Percentiles rank a stretch among this genome's conserved stretches.
Conservation (phyloP, 1,140 invertebrate species). For the Lucilia cuprina region DNA sequence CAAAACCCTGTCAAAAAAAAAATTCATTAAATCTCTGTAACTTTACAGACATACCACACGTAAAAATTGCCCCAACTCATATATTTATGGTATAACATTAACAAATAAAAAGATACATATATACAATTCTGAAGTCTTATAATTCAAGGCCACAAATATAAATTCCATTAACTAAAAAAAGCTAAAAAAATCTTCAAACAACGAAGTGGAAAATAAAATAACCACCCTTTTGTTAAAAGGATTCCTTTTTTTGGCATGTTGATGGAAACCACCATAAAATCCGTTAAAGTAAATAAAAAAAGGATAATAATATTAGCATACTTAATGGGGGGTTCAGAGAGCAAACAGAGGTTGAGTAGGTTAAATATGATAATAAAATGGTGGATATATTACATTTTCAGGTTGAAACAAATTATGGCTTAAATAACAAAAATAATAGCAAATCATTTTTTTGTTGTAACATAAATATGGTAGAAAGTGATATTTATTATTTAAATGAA, state of each 20-base stretch:
- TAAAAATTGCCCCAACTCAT: background rate
- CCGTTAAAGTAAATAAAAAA: constrained; percentile 1
- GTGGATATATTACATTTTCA: background rate
- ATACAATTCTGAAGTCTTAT: background rate
- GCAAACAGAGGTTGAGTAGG: background rate
- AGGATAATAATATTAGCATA: background rate
- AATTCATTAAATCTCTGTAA: background rate
- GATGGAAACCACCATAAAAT: background rate
- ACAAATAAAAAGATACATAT: background rate
- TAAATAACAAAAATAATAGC: background rate
- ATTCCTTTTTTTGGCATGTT: background rate
- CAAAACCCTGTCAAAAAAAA: background rate
- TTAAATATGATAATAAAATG: background rate
- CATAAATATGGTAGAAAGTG: too few relatives aligned
- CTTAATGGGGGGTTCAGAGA: background rate
- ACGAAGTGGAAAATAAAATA: background rate
- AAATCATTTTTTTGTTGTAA: too few relatives aligned
- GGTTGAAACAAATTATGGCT: background rate
- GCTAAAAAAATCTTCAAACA: background rate
- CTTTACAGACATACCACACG: background rate
- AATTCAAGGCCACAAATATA: constrained; percentile 7
- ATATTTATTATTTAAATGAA: too few relatives aligned
- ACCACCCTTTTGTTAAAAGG: background rate
- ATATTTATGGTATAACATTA: background rate
- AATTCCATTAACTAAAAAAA: background rate